Evolutionary conservation across 2,888 invertebrate genomes (phyloP).

Genomic region (Allophyes oxyacanthae): DNA sequence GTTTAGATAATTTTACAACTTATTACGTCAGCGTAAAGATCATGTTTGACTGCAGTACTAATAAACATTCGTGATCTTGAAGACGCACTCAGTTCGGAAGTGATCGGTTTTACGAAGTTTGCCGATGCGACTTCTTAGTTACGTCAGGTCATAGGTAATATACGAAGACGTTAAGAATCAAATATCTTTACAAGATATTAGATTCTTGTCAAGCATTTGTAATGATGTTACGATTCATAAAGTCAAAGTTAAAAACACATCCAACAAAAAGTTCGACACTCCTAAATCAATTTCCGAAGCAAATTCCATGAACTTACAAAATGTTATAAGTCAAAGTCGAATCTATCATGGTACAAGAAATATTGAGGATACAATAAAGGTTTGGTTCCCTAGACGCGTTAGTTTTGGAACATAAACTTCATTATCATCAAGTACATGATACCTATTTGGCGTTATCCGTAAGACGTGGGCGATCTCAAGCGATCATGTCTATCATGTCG

Average conservation of each 20-base stretch:
- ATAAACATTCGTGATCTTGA: no score
- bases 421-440: conserved; percentile 33
- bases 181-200: no score
- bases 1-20: no score
- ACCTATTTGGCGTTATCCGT: conserved; percentile 25
- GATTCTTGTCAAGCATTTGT: no score
- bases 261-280: conserved; percentile 1
- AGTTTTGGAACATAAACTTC: conserved; percentile 31
- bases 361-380: conserved; percentile 32
- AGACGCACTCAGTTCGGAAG: no score
- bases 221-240: no score
- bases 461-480: conserved; percentile 11
- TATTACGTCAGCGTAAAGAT: no score
- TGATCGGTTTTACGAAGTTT: no score
- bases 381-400: conserved; percentile 9
- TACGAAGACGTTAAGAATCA: no score
- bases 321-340: conserved; percentile 17
- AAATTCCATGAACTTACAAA: conserved; percentile 19
- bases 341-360: conserved; percentile 10
- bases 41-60: no score
- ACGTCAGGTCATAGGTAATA: no score
- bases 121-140: no score
- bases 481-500: conserved; percentile 8
- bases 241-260: background rate
- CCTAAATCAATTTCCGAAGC: conserved; percentile 22